These are phyloP conservation scores for Lasioglossum baleicum DNA, from an alignment of 1,140 invertebrate species.

Conservation along the genomic window DNA sequence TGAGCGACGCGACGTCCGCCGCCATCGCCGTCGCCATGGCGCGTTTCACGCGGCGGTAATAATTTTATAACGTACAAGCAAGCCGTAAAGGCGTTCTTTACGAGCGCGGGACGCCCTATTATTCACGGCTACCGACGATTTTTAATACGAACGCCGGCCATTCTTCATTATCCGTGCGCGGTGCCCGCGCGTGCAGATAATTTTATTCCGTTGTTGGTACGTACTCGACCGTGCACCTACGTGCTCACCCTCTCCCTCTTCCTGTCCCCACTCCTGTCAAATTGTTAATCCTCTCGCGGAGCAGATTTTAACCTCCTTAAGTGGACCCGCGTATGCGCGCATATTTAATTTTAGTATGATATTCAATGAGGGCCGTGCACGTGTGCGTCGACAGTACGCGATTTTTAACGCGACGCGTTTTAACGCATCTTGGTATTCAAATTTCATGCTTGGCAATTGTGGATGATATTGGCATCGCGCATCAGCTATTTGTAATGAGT, in stretches of 20 bases:
- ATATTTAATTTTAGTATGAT: no score
- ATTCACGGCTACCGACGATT: conserved; percentile 31
- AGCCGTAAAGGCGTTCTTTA: conserved; percentile 20
- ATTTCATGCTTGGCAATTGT: no score
- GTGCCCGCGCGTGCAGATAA: not conserved
- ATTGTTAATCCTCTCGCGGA: not conserved
- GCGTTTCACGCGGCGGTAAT: conserved; percentile 25
- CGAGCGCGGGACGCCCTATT: conserved; percentile 22
- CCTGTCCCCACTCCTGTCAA: not conserved
- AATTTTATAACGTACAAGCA: conserved; percentile 40
- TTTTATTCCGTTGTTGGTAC: conserved; percentile 23
- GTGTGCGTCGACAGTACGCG: no score
- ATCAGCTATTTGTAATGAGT: no score
- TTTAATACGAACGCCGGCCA: conserved; percentile 19
- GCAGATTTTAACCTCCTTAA: not conserved
- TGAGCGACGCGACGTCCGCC: not conserved
- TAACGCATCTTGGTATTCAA: no score
- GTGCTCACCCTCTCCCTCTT: no score
- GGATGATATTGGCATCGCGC: no score
- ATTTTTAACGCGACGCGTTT: no score
- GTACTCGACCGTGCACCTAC: no score
- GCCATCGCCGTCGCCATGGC: no score
- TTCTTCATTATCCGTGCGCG: conserved; percentile 8
- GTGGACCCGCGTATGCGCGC: not conserved
- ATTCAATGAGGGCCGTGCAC: no score